Percentiles rank a stretch among this genome's conserved stretches.
These are phyloP conservation scores for Pseudomyrmex sp. DNA, from an alignment of 1,140 invertebrate genomes.

Conservation along the genomic window DNA sequence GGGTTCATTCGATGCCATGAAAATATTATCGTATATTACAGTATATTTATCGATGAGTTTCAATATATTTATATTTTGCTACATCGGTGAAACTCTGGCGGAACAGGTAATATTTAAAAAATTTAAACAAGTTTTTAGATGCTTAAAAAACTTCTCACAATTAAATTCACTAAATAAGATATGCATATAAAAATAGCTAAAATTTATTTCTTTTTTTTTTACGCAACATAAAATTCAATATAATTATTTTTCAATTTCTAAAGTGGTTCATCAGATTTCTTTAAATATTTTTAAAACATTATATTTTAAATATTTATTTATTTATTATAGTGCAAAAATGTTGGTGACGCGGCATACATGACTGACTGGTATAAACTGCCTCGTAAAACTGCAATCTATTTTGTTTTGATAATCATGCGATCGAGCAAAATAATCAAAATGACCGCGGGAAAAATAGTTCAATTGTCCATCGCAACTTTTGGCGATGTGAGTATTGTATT, in stretches of 20 bases:
- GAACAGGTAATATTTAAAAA: constrained; percentile 63
- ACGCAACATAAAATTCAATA: background rate
- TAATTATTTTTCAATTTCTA: background rate
- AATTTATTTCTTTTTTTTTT: background rate
- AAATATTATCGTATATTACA: constrained; percentile 18
- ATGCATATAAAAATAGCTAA: too few relatives aligned
- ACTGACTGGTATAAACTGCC: constrained; percentile 73
- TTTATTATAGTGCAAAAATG: constrained; percentile 55
- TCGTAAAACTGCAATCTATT: constrained; percentile 44
- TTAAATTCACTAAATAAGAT: too few relatives aligned
- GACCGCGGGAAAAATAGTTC: constrained; percentile 74
- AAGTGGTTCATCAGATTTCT: background rate
- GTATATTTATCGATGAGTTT: constrained; percentile 61
- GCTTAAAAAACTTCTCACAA: too few relatives aligned
- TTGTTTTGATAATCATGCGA: constrained; percentile 69
- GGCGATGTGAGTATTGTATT: constrained; percentile 46
- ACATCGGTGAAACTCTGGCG: constrained; percentile 70
- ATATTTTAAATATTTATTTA: constrained; percentile 22
- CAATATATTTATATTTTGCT: constrained; percentile 75
- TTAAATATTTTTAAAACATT: background rate
- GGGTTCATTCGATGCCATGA: constrained; percentile 22
- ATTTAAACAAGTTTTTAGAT: too few relatives aligned
- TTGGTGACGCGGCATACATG: constrained; percentile 66
- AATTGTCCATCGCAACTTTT: constrained; percentile 62
- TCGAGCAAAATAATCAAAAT: constrained; percentile 66